Conservation (phyloP, 2,888 invertebrate species). For the Drosophila atripex region DNA sequence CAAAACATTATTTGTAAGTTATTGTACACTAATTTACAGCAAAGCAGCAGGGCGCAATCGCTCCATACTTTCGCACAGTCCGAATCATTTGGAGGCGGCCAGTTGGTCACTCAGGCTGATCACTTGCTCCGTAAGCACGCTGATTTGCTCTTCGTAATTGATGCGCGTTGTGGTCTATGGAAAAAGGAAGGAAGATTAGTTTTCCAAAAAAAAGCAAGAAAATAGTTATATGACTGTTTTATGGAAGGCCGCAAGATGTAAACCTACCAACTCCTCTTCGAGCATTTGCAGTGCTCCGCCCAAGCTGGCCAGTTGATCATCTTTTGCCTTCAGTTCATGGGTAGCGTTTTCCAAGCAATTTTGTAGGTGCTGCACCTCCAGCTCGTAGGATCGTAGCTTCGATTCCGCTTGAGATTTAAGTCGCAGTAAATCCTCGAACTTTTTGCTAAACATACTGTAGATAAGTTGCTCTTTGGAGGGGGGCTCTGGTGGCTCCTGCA, state of each 20-base stretch:
- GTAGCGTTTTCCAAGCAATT: constrained; percentile 85
- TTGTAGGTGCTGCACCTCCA: constrained; percentile 84
- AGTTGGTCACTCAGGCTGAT: constrained; percentile 91
- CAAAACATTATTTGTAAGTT: constrained; percentile 32
- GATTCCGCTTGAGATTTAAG: constrained; percentile 82
- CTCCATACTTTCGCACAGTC: neutral
- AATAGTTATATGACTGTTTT: neutral
- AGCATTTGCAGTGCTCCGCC: constrained; percentile 84
- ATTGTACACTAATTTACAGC: constrained; percentile 55
- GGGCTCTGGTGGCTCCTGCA: constrained; percentile 66
- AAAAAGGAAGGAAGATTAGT: neutral
- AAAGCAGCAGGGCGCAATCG: constrained; percentile 33
- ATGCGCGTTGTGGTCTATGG: constrained; percentile 85
- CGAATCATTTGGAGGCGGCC: constrained; percentile 84
- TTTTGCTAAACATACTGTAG: constrained; percentile 82
- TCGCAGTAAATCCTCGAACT: constrained; percentile 81
- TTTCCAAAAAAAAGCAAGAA: neutral
- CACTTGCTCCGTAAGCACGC: constrained; percentile 87
- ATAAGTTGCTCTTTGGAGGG: constrained; percentile 81
- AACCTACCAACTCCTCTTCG: constrained; percentile 87
- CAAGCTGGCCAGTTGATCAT: constrained; percentile 85
- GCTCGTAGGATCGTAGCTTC: constrained; percentile 77
- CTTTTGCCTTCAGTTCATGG: constrained; percentile 84
- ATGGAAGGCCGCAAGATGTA: too few relatives aligned
- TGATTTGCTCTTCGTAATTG: constrained; percentile 88